Conservation (phyloP, 2,797 vertebrate species). For the Semotilus atromaculatus region DNA sequence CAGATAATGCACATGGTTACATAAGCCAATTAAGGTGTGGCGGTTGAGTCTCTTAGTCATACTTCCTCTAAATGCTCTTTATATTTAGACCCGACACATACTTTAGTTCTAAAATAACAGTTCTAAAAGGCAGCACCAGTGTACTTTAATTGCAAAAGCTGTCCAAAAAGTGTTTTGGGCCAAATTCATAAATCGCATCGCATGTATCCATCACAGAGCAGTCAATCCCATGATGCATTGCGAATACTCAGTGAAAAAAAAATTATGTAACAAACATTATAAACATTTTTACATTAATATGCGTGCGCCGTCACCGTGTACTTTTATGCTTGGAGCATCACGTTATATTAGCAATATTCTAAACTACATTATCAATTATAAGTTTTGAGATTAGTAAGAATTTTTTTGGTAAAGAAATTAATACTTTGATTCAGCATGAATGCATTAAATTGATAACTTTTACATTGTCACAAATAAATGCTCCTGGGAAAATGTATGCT, state of each 20-base stretch:
- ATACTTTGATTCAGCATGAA: neutral
- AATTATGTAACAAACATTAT: neutral
- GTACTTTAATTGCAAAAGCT: neutral
- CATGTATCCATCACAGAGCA: neutral
- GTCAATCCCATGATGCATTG: neutral
- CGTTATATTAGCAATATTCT: neutral
- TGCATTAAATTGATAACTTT: neutral
- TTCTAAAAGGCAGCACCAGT: neutral
- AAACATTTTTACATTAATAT: neutral
- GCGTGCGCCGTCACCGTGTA: neutral
- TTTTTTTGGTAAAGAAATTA: neutral
- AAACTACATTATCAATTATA: neutral
- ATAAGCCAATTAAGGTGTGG: conserved; percentile 59
- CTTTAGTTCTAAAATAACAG: neutral
- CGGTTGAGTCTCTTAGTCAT: conserved; percentile 66
- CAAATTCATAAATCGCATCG: neutral
- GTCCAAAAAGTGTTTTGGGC: neutral
- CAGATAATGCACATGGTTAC: neutral
- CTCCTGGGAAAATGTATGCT: no score
- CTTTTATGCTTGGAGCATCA: neutral
- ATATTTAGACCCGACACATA: neutral
- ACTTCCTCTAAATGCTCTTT: conserved; percentile 69
- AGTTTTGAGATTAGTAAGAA: neutral
- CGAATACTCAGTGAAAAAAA: neutral
- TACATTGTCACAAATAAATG: neutral